Evolutionary conservation across 1,140 invertebrate genomes (phyloP).

Genomic region (Drosophila ambigua): DNA sequence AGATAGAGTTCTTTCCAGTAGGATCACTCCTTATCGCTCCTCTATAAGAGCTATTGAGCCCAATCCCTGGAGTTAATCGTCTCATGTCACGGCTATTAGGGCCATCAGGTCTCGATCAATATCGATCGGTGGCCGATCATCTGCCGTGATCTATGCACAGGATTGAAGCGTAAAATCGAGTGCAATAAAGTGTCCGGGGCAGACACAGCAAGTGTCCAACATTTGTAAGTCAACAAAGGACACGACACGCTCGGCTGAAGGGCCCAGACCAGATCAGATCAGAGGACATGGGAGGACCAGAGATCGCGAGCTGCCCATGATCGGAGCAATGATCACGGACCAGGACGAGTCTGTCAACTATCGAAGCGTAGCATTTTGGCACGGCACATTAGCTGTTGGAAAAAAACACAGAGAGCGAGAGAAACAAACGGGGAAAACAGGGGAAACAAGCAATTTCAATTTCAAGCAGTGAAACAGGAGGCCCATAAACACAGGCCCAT

Average conservation of each 20-base stretch:
- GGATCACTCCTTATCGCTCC: slow-evolving; percentile 13
- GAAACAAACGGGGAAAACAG: slow-evolving; percentile 35
- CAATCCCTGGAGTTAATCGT: slow-evolving; percentile 49
- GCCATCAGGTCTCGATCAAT: slow-evolving; percentile 49
- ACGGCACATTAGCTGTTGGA: slow-evolving; percentile 63
- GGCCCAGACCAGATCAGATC: not conserved
- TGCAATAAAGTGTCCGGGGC: slow-evolving; percentile 60
- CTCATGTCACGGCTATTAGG: slow-evolving; percentile 70
- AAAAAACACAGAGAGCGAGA: slow-evolving; percentile 23
- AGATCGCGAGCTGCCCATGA: slow-evolving; percentile 69
- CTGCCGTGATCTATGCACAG: slow-evolving; percentile 24
- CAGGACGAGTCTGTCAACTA: not conserved
- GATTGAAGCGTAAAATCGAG: slow-evolving; percentile 74
- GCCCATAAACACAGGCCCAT: slow-evolving; percentile 29
- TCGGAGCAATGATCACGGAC: slow-evolving; percentile 62
- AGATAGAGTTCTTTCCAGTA: slow-evolving; percentile 5
- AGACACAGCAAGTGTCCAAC: slow-evolving; percentile 67
- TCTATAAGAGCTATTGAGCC: slow-evolving; percentile 30
- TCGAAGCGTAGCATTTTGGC: slow-evolving; percentile 69
- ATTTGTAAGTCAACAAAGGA: slow-evolving; percentile 61
- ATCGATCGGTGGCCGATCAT: slow-evolving; percentile 38
- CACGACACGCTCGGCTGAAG: slow-evolving; percentile 54
- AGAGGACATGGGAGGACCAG: not conserved
- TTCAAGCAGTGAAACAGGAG: slow-evolving; percentile 26
- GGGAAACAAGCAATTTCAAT: not conserved